Evolutionary conservation across 2,797 vertebrate genomes (phyloP).

Genomic region (Halcyon badia): DNA sequence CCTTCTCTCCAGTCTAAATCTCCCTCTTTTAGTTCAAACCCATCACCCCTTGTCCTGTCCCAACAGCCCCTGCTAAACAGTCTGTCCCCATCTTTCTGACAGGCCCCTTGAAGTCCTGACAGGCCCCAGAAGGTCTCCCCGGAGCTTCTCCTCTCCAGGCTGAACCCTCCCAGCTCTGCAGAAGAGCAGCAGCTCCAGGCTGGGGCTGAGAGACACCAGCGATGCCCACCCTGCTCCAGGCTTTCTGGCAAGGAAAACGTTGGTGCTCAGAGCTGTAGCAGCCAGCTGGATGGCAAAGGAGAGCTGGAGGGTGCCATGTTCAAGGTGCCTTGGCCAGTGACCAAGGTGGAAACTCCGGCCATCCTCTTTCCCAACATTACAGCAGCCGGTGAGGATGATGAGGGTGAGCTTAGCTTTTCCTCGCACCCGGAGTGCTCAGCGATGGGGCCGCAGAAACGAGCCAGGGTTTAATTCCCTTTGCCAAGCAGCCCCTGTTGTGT

Average conservation of each 20-base stretch:
- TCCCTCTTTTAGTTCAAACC: neutral
- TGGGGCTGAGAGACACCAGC: neutral
- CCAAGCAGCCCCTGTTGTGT: neutral
- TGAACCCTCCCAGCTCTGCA: too few relatives aligned
- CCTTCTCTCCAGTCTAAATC: neutral
- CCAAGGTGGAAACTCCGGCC: neutral
- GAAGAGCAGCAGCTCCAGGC: neutral
- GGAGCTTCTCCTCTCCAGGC: too few relatives aligned
- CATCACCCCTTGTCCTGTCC: neutral
- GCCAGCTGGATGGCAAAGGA: too few relatives aligned
- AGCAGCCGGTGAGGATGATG: fast-evolving
- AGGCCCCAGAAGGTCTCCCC: neutral
- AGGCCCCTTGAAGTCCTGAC: neutral
- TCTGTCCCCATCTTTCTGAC: neutral
- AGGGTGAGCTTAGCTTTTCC: neutral
- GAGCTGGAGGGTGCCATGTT: neutral
- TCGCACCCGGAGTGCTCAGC: neutral
- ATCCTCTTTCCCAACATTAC: fast-evolving
- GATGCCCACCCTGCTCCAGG: neutral
- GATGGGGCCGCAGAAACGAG: neutral
- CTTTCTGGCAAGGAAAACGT: fast-evolving
- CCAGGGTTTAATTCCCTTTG: neutral
- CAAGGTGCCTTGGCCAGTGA: too few relatives aligned
- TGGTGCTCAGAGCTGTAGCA: neutral
- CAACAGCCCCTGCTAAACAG: neutral